Base-by-base conservation (phyloP, 2,113 vertebrate species). In the Equus przewalskii region DNA sequence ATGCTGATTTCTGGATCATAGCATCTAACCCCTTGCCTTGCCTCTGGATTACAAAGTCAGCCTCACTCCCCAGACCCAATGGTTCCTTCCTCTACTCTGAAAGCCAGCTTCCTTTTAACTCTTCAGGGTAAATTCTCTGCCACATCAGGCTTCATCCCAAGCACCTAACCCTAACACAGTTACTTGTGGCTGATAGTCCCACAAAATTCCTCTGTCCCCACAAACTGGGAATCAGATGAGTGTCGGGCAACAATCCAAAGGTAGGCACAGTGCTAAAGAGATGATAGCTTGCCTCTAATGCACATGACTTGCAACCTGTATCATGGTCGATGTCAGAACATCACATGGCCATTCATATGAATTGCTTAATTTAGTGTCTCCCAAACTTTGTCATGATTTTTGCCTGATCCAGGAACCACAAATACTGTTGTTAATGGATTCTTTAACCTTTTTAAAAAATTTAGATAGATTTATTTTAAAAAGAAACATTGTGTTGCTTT, bases 381-480 rank as follows among this genome's bases (percentile, higher is more conserved):
- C 51, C 64, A 69, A 87, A 79, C 28, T 76, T 78, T 79, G 73
- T 73, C 69, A 92, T 24, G n/a, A 44, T 58, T 75, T 95, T 92
- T 86, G 28, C 33, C n/a, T 75, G 30, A 49, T 33, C 36, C 7
- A 89, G 78, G 51, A 79, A 89, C 9, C n/a, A 75, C 9, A 92
- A 54, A 51, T 73, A 73, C 7, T 58, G 58, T 49, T 94, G 49
- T 79, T 69, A 51, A 93, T 76, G 10, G n/a, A 89, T 80, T 73
- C 13, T 79, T 72, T 88, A 92, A 41, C 3, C 41, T 49, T 85
- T 92, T 85, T 18, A n/a, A 90, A 82, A 78, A 73, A 41, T 21
- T 51, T 94, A 84, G 51, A 36, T 51, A 67, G 13, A n/a, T 67
- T 95, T 93, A 86, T 87, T 81, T 92, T 95, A 86, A 93, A 86